phyloP scores from a whole-genome alignment of 2,113 vertebrate species.

The Chrysemys picta region DNA sequence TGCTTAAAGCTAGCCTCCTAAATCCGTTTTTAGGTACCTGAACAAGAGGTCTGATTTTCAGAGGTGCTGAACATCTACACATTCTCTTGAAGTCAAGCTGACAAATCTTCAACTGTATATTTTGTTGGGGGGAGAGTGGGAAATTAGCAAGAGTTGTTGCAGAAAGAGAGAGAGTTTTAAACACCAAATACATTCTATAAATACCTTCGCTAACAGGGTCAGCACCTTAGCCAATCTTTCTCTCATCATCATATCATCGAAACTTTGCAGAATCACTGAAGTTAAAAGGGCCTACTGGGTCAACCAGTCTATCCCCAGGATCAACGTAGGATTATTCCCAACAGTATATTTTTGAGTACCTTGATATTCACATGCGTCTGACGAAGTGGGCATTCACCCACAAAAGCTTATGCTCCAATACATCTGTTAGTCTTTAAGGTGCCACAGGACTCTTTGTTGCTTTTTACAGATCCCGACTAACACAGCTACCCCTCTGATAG shows the following conservation, averaged over 20 bases:
- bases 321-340: too few relatives aligned
- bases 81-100: not conserved
- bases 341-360: not conserved
- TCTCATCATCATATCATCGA: not conserved
- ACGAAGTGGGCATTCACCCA: too few relatives aligned
- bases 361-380: not conserved
- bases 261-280: slow-evolving; percentile 18
- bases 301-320: not conserved
- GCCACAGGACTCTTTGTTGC: too few relatives aligned
- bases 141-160: too few relatives aligned
- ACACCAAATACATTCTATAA: not conserved
- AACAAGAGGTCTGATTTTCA: slow-evolving; percentile 18
- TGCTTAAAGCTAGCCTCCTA: not conserved
- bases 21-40: slow-evolving; percentile 24
- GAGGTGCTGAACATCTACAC: not conserved
- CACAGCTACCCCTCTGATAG: too few relatives aligned
- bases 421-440: too few relatives aligned
- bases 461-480: too few relatives aligned
- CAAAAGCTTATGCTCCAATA: too few relatives aligned
- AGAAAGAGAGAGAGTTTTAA: not conserved
- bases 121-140: not conserved
- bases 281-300: slow-evolving; percentile 32
- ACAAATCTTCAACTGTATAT: slow-evolving; percentile 15
- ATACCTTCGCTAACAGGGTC: not conserved
- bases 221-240: slow-evolving; percentile 29